These are phyloP conservation scores for Siniperca scherzeri DNA, from an alignment of 2,797 vertebrate species.

Conservation along the genomic window DNA sequence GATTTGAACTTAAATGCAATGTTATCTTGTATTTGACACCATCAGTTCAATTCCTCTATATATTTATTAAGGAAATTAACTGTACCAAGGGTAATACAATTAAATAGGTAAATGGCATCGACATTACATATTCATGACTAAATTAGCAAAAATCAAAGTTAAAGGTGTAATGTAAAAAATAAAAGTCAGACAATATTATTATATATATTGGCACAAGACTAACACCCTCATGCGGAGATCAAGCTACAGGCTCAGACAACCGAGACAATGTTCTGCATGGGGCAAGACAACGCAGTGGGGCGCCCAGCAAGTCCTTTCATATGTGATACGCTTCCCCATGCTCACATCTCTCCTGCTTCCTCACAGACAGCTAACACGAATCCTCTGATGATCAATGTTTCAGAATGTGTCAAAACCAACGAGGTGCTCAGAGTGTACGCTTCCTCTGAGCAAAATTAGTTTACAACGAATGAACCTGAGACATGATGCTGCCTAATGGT, in stretches of 20 bases:
- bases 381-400: constrained; percentile 58
- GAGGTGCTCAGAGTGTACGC: constrained; percentile 9
- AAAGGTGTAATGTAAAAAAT: not conserved
- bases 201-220: not conserved
- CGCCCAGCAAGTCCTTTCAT: constrained; percentile 50
- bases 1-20: not conserved
- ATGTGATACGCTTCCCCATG: constrained; percentile 49
- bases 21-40: not conserved
- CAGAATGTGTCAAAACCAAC: constrained; percentile 28
- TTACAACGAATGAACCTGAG: not conserved
- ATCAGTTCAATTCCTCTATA: not conserved
- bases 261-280: constrained; percentile 14
- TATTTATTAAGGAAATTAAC: not conserved
- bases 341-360: constrained; percentile 49
- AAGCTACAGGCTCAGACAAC: constrained; percentile 10
- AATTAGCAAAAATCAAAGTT: not conserved
- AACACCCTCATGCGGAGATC: constrained; percentile 27
- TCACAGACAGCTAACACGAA: constrained; percentile 46
- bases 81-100: no score
- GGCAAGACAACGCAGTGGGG: constrained; percentile 32
- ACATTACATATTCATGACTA: not conserved
- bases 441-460: not conserved
- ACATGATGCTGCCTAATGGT: not conserved
- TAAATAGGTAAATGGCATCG: not conserved
- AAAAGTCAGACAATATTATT: not conserved